Evolutionary conservation across 2,888 invertebrate species (phyloP).

Genomic region (Macropis europaea): DNA sequence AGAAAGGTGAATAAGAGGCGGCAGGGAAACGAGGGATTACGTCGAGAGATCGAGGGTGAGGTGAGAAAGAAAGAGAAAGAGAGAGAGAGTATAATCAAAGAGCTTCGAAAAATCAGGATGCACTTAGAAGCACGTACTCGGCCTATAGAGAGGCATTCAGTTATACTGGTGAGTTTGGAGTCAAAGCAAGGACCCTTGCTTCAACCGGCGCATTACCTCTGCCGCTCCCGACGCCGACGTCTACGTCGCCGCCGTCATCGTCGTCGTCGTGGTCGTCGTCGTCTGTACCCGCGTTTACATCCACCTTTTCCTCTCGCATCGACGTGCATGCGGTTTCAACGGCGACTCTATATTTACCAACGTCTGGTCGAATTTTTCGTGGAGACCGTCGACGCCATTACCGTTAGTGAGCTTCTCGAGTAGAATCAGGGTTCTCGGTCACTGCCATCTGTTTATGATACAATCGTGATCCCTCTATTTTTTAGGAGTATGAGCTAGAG

Average conservation of each 20-base stretch:
- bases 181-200: conserved; percentile 78
- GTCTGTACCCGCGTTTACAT: conserved; percentile 43
- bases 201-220: conserved; percentile 65
- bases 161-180: conserved; percentile 71
- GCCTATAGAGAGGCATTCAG: conserved; percentile 74
- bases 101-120: conserved; percentile 63
- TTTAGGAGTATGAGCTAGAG: no score
- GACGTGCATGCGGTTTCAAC: no score
- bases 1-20: conserved; percentile 25
- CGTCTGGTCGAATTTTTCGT: no score
- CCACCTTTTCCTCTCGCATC: conserved; percentile 15
- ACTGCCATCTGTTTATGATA: no score
- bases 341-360: no score
- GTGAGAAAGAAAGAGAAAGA: neutral
- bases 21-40: neutral
- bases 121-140: conserved; percentile 75
- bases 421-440: no score
- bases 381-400: no score
- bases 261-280: conserved; percentile 45
- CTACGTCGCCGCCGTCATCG: conserved; percentile 18
- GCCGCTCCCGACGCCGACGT: conserved; percentile 49
- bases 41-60: neutral
- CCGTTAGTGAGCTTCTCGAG: no score
- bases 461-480: no score
- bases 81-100: conserved; percentile 49